These are phyloP conservation scores for Copidosoma aretas DNA, from an alignment of 2,888 invertebrate genomes.

Conservation along the genomic window DNA sequence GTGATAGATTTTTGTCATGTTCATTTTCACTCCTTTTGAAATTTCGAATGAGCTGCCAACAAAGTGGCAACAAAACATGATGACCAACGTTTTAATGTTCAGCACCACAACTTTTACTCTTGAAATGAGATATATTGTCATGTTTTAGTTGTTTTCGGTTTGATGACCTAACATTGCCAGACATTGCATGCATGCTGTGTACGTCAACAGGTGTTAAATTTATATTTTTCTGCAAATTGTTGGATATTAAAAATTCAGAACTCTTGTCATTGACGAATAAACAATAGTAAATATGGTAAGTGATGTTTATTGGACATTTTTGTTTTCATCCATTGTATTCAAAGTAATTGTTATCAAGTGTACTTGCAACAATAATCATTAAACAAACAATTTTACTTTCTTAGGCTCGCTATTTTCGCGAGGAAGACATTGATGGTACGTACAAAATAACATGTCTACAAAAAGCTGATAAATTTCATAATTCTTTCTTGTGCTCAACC, in stretches of 20 bases:
- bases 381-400: conserved; percentile 52
- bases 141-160: too few relatives aligned
- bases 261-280: not conserved
- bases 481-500: conserved; percentile 10
- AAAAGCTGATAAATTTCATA: not conserved
- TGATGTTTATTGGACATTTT: not conserved
- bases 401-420: conserved; percentile 92
- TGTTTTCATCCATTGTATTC: not conserved
- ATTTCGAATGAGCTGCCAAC: too few relatives aligned
- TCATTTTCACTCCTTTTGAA: too few relatives aligned
- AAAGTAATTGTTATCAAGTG: not conserved
- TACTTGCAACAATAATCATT: too few relatives aligned
- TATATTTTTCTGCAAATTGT: not conserved
- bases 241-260: not conserved
- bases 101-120: too few relatives aligned
- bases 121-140: too few relatives aligned
- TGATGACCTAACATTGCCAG: too few relatives aligned
- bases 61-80: too few relatives aligned
- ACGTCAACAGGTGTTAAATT: conserved; percentile 5
- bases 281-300: conserved; percentile 4
- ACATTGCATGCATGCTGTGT: not conserved
- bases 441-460: conserved; percentile 41
- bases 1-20: too few relatives aligned
- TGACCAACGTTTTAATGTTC: too few relatives aligned
- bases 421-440: conserved; percentile 94